Conservation (phyloP, 2,888 invertebrate species). For the Hypomecis atomaria region DNA sequence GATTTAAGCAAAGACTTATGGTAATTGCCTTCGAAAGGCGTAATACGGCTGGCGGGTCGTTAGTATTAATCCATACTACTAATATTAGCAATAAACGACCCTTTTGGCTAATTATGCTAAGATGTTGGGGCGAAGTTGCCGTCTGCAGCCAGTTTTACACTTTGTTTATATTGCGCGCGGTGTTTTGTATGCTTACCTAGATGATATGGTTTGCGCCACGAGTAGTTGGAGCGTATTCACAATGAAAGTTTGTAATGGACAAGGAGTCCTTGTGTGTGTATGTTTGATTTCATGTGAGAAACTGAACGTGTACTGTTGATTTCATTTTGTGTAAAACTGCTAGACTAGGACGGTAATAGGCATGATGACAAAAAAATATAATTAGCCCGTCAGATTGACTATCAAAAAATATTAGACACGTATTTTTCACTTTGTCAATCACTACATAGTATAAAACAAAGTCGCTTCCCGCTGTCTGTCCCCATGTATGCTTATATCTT, state of each 20-base stretch:
- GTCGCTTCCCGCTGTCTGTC: no score
- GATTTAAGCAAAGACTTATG: conserved; percentile 61
- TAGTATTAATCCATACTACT: conserved; percentile 80
- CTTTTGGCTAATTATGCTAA: conserved; percentile 81
- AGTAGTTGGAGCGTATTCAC: conserved; percentile 5
- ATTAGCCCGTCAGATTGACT: no score
- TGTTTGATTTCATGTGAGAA: not conserved
- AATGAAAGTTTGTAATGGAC: not conserved
- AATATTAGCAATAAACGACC: conserved; percentile 83
- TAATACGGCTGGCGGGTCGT: conserved; percentile 46
- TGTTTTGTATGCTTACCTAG: conserved; percentile 9
- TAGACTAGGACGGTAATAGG: no score
- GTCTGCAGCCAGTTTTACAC: conserved; percentile 63
- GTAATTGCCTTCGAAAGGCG: conserved; percentile 66
- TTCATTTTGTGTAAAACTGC: no score
- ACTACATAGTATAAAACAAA: no score
- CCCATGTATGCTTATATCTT: no score
- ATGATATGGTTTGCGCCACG: conserved; percentile 15
- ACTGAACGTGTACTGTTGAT: no score
- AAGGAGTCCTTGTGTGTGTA: not conserved
- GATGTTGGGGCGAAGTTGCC: conserved; percentile 68
- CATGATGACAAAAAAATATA: no score
- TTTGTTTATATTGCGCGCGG: conserved; percentile 49
- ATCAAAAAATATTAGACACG: no score
- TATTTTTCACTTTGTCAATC: no score